Evolutionary conservation across 2,797 vertebrate genomes (phyloP).

Genomic region (Myotis myotis): DNA sequence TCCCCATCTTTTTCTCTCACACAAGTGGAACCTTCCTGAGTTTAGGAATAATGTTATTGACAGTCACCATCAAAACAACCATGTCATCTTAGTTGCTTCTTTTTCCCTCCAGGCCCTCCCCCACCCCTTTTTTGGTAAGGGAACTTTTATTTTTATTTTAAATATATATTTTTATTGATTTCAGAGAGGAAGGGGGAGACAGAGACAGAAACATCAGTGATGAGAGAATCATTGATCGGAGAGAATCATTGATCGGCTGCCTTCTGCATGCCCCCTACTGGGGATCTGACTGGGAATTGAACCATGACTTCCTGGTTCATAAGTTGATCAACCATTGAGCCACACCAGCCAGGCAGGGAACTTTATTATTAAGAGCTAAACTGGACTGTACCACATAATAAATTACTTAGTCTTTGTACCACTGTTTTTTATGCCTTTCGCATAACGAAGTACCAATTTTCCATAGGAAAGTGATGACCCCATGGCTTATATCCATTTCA

Average conservation of each 20-base stretch:
- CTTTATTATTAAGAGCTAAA: background rate
- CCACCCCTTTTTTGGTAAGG: background rate
- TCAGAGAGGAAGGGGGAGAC: too few species aligned
- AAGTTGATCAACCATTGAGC: too few species aligned
- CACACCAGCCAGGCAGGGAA: too few species aligned
- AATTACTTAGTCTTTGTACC: background rate
- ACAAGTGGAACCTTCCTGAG: background rate
- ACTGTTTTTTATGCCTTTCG: background rate
- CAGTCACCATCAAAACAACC: background rate
- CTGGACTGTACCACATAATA: background rate
- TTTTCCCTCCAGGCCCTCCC: background rate
- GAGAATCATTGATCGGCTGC: too few species aligned
- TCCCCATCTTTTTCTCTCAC: background rate
- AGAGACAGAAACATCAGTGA: too few species aligned
- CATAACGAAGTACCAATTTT: constrained; percentile 1
- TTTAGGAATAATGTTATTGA: background rate
- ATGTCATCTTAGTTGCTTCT: background rate
- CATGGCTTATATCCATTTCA: constrained; percentile 96
- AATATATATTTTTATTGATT: too few species aligned
- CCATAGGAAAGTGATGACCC: constrained; percentile 94
- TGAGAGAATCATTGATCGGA: too few species aligned
- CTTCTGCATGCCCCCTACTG: too few species aligned
- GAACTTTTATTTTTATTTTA: background rate
- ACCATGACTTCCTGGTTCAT: too few species aligned
- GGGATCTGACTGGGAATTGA: too few species aligned